Percentiles rank a stretch among this genome's conserved stretches.
These are phyloP conservation scores for Tragelaphus imberbis DNA, from an alignment of 2,113 vertebrate species.

Conservation along the genomic window DNA sequence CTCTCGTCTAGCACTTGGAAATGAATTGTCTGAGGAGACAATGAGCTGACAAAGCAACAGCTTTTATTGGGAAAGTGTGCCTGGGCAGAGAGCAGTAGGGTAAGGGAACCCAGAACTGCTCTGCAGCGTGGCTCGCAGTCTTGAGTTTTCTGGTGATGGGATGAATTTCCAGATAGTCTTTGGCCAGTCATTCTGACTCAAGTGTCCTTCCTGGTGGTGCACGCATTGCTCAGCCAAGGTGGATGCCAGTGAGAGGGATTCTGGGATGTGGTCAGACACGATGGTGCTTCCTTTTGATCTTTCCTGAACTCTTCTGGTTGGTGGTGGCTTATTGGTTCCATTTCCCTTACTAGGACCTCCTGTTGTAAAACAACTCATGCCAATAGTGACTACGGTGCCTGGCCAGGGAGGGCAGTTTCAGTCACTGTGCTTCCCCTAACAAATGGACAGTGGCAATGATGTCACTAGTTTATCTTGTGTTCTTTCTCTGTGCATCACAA, in stretches of 20 bases:
- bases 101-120: neutral
- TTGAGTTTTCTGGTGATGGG: neutral
- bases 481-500: neutral
- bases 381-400: neutral
- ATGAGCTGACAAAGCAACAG: neutral
- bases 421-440: neutral
- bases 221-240: neutral
- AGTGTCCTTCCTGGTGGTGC: neutral
- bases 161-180: neutral
- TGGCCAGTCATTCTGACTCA: neutral
- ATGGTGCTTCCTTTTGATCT: neutral
- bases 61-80: neutral
- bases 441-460: neutral
- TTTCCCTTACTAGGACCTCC: neutral
- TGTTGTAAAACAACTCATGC: neutral
- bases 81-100: neutral
- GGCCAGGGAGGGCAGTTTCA: neutral
- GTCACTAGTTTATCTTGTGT: neutral
- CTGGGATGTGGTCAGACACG: neutral
- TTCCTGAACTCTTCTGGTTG: neutral
- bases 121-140: rapidly evolving
- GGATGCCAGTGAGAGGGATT: neutral
- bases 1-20: neutral
- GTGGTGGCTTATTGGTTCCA: neutral
- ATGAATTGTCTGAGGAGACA: neutral